These are phyloP conservation scores for Brachyalestes nurse DNA, from an alignment of 2,797 vertebrate species.

Conservation along the genomic window DNA sequence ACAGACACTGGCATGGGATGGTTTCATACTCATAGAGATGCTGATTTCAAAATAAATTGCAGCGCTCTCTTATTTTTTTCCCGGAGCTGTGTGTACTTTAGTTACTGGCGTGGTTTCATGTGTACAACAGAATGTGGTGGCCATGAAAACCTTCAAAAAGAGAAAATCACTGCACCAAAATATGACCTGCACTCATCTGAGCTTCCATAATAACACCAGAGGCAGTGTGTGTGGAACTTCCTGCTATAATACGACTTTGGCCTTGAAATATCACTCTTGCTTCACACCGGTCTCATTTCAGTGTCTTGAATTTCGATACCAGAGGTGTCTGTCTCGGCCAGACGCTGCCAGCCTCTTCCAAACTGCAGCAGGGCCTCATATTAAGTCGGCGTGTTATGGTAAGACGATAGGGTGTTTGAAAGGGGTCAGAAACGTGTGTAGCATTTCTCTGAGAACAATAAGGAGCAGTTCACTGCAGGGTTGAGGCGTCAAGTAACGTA, in stretches of 20 bases:
- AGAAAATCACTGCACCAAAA: neutral
- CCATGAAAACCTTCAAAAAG: neutral
- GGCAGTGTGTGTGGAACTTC: slow-evolving; percentile 6
- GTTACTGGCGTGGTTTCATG: neutral
- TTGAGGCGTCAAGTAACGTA: slow-evolving; percentile 57
- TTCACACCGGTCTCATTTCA: slow-evolving; percentile 56
- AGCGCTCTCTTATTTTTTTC: too few species aligned
- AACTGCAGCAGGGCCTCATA: slow-evolving; percentile 66
- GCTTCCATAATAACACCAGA: neutral
- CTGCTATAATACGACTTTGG: slow-evolving; percentile 46
- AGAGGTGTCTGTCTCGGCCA: slow-evolving; percentile 56
- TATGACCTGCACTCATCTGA: neutral
- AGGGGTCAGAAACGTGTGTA: slow-evolving; percentile 64
- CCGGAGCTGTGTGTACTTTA: neutral
- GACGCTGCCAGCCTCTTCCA: slow-evolving; percentile 54
- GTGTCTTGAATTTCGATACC: slow-evolving; percentile 64
- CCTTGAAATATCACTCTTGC: slow-evolving; percentile 41
- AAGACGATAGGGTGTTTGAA: slow-evolving; percentile 68
- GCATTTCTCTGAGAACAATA: slow-evolving; percentile 68
- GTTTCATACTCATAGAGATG: too few species aligned
- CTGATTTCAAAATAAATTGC: too few species aligned
- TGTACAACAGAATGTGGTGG: neutral
- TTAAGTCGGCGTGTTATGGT: slow-evolving; percentile 71
- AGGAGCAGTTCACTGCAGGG: slow-evolving; percentile 41
- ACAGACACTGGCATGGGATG: too few species aligned